These are phyloP conservation scores for Macrosiphum euphorbiae DNA, from an alignment of 2,888 invertebrate species.

Conservation along the genomic window DNA sequence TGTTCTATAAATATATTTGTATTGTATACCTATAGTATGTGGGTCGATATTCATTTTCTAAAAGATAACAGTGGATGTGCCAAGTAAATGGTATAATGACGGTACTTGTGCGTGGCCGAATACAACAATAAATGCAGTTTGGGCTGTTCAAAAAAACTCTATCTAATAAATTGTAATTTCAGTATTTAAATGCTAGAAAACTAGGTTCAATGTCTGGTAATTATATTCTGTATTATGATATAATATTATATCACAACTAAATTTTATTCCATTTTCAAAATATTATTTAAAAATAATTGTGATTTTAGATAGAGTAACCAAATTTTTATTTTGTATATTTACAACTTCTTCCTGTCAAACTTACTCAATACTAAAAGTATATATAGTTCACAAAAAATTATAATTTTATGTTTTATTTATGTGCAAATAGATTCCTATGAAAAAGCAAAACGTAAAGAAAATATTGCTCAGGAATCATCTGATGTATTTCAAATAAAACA, in stretches of 20 bases:
- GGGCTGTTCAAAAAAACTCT: background rate
- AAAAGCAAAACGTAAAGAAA: background rate
- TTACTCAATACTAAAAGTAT: too few species aligned
- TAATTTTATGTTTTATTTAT: too few species aligned
- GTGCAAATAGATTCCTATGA: background rate
- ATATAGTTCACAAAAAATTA: too few species aligned
- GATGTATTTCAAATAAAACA: background rate
- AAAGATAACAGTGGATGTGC: background rate
- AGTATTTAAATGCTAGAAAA: conserved; percentile 4
- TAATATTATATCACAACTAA: too few species aligned
- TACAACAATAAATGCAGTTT: background rate
- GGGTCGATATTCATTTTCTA: background rate
- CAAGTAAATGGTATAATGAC: background rate
- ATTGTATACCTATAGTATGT: background rate
- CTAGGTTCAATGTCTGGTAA: background rate
- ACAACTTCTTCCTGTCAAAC: too few species aligned
- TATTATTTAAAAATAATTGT: too few species aligned
- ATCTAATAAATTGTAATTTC: background rate
- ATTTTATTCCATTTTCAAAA: too few species aligned
- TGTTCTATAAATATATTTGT: background rate
- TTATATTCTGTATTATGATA: background rate
- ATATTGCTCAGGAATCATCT: background rate
- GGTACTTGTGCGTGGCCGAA: conserved; percentile 11
- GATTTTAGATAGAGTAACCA: too few species aligned
- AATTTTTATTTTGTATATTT: too few species aligned